Evolutionary conservation across 2,113 vertebrate species (phyloP).

Genomic region (Petromus typicus): DNA sequence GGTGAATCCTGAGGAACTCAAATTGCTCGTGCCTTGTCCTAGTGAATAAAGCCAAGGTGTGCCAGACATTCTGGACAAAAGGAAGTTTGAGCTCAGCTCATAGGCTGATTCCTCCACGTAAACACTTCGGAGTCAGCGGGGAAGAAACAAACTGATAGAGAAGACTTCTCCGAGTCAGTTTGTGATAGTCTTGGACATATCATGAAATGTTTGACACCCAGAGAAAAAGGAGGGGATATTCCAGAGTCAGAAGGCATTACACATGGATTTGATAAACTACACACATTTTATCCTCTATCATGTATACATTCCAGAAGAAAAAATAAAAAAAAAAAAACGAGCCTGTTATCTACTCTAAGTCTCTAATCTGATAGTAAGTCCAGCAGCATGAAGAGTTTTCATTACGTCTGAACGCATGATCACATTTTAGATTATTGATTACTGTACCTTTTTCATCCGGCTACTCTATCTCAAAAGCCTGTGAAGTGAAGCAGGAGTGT

Average conservation of each 20-base stretch:
- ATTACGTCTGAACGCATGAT: neutral
- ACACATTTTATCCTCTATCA: neutral
- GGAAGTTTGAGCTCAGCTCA: too few species aligned
- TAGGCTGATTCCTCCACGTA: too few species aligned
- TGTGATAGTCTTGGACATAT: neutral
- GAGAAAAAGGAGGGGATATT: neutral
- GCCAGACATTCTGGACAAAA: too few species aligned
- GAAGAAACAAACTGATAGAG: neutral
- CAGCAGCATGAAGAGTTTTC: neutral
- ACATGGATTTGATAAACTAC: neutral
- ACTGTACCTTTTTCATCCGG: neutral
- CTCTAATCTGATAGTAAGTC: neutral
- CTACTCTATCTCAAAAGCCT: neutral
- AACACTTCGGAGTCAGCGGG: neutral
- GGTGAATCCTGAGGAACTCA: too few species aligned
- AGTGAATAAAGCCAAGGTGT: too few species aligned
- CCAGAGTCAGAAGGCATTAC: neutral
- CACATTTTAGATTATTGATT: neutral
- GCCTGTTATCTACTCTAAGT: neutral
- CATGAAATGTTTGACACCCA: neutral
- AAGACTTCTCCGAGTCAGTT: neutral
- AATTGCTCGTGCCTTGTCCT: too few species aligned
- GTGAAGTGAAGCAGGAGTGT: neutral
- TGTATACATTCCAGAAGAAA: neutral
- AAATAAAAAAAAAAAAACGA: neutral